These are phyloP conservation scores for Tringa solitaria DNA, from an alignment of 2,113 vertebrate species.

Conservation along the genomic window DNA sequence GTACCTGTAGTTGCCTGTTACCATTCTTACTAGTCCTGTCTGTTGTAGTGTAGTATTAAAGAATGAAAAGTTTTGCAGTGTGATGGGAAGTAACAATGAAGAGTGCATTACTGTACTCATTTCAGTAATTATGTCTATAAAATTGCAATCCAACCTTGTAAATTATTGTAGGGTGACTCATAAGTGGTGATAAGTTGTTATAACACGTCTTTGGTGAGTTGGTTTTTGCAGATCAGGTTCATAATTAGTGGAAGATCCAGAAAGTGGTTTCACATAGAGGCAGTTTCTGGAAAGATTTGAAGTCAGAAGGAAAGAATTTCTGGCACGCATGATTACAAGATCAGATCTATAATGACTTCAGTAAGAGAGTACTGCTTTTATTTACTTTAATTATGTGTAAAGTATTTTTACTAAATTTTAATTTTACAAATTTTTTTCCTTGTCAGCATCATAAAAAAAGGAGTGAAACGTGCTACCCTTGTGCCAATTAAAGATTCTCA, in stretches of 20 bases:
- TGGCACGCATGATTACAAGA: background rate
- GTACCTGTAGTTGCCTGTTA: background rate
- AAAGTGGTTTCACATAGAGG: background rate
- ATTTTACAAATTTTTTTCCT: background rate
- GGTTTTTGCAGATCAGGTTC: background rate
- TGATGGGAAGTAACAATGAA: background rate
- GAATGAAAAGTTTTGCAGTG: background rate
- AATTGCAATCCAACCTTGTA: background rate
- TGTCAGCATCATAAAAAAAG: background rate
- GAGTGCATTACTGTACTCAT: background rate
- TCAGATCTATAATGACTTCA: background rate
- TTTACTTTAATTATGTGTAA: background rate
- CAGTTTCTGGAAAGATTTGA: background rate
- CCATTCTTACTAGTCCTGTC: background rate
- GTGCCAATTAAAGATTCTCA: background rate
- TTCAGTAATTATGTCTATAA: background rate
- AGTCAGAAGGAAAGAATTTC: slow-evolving; percentile 39
- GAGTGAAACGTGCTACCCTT: background rate
- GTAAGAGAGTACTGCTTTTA: background rate
- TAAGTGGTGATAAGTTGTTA: background rate
- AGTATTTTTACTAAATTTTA: background rate
- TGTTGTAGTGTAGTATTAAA: background rate
- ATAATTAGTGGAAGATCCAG: background rate
- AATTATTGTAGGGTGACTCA: background rate
- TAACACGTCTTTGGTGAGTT: background rate